phyloP scores from a whole-genome alignment of 2,888 invertebrate species.

The Sycophila texana region DNA sequence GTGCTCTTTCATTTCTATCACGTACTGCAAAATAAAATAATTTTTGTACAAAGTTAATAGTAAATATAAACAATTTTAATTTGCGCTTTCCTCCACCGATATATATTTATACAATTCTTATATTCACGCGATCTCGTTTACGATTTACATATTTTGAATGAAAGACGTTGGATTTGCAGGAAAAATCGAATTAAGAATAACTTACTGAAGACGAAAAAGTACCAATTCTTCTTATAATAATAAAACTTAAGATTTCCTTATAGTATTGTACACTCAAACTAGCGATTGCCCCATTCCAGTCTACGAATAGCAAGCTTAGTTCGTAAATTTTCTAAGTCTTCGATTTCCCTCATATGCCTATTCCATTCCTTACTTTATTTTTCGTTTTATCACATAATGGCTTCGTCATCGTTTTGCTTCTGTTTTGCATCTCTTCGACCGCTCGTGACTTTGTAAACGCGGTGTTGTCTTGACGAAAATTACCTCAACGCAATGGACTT shows the following conservation, averaged over 20 bases:
- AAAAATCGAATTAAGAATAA: conserved; percentile 20
- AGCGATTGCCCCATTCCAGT: not conserved
- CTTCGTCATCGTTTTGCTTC: not conserved
- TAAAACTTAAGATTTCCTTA: conserved; percentile 6
- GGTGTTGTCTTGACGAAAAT: not conserved
- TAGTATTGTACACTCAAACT: conserved; percentile 2
- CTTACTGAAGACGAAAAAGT: not conserved
- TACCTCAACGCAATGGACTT: not conserved
- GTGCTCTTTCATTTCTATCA: not conserved
- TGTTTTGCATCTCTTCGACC: conserved; percentile 54
- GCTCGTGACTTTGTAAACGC: conserved; percentile 26
- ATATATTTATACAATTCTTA: conserved; percentile 3
- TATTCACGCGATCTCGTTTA: not conserved
- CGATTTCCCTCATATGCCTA: conserved; percentile 17
- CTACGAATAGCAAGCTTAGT: conserved; percentile 42
- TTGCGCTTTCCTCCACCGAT: conserved; percentile 5
- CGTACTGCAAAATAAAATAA: not conserved
- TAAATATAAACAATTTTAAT: conserved; percentile 35
- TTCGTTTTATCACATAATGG: conserved; percentile 55
- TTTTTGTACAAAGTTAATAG: not conserved
- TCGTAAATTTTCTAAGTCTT: conserved; percentile 46
- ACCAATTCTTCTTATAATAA: conserved; percentile 1
- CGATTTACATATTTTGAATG: not conserved
- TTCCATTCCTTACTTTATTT: conserved; percentile 29
- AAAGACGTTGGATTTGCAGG: conserved; percentile 1